Conservation (phyloP, 2,888 invertebrate genomes). For the Ichneumoninae sp. region DNA sequence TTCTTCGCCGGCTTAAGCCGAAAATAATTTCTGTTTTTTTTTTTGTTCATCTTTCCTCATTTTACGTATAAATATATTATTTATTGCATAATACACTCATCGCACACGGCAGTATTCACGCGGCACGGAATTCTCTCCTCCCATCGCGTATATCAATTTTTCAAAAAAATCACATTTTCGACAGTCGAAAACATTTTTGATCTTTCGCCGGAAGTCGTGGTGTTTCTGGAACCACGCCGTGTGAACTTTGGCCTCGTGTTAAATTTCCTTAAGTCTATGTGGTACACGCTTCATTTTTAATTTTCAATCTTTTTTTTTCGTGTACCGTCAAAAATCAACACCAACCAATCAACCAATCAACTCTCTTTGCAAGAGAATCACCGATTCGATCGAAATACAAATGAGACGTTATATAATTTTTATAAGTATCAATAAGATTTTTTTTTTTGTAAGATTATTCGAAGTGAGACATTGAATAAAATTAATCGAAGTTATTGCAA, state of each 20-base stretch:
- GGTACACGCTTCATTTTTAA: conserved; percentile 41
- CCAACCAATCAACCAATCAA: not conserved
- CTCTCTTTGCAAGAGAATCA: conserved; percentile 42
- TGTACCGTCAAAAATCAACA: conserved; percentile 14
- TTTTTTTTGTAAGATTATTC: not conserved
- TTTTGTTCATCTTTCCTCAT: not conserved
- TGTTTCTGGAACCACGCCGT: conserved; percentile 60
- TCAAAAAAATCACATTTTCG: not conserved
- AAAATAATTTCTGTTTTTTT: conserved; percentile 35
- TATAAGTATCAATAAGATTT: not conserved
- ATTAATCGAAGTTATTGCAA: not conserved
- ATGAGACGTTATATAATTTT: not conserved
- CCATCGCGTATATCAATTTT: not conserved
- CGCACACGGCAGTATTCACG: conserved; percentile 77
- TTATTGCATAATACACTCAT: conserved; percentile 84
- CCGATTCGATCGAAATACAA: conserved; percentile 5
- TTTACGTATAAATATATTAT: conserved; percentile 72
- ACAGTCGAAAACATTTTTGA: not conserved
- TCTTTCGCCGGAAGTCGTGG: not conserved
- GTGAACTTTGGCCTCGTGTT: conserved; percentile 75
- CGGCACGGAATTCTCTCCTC: conserved; percentile 26
- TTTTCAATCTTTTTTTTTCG: not conserved
- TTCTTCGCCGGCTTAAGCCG: conserved; percentile 69
- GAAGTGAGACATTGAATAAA: conserved; percentile 13
- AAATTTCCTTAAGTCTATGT: conserved; percentile 75